Base-by-base conservation (phyloP, 2,888 invertebrate species). In the Alsophila aescularia region DNA sequence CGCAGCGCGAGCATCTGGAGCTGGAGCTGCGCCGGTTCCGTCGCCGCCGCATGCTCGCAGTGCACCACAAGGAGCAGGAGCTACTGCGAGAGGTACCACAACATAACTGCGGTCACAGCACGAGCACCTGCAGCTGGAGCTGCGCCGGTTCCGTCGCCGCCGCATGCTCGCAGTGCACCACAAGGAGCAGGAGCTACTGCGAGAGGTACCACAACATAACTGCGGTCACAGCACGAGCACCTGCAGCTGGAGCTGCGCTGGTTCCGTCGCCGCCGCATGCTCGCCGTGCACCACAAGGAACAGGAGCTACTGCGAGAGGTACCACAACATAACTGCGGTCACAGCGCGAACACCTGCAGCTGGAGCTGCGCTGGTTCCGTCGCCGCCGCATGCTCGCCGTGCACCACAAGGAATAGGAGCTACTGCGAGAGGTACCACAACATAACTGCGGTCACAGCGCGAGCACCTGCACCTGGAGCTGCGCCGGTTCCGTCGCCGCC, bases 1-100 rank as follows among this genome's bases (percentile, higher is more conserved):
- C 96, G 63, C 98, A 99, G 90, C 96, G 96, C 76, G 97, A 98
- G 83, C 96, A 97, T 83, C 93, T 98, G 72, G 97, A 98, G 77
- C 93, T 98, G 72, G 98, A 98, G 93, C 94, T 98, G 81, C 93
- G 98, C 32, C 97, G 98, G 84, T 98, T 97, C 89, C 94, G 97
- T 52, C 94, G 98, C 85, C 96, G 97, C 92, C 97, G 97, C 85
- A 94, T 98, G 90, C 93, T 98, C 58, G 94, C 95, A 67, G 94
- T 94, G 78, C 98, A 98, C 77, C 95, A 95, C 78, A 93, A 98
- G 77, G 98, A 98, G 81, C 96, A 98, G 90, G 98, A 98, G 80
- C 92, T 98, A 71, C 92, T 98, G 65, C 92, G 97, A 72, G 98
- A 98, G 93, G 97, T 96, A 81, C 12, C 47, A 16, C 14, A 12